Evolutionary conservation across 2,888 invertebrate species (phyloP), one percentile per base, ranked within the genome.

Genomic region (Caenorhabditis sp.): DNA sequence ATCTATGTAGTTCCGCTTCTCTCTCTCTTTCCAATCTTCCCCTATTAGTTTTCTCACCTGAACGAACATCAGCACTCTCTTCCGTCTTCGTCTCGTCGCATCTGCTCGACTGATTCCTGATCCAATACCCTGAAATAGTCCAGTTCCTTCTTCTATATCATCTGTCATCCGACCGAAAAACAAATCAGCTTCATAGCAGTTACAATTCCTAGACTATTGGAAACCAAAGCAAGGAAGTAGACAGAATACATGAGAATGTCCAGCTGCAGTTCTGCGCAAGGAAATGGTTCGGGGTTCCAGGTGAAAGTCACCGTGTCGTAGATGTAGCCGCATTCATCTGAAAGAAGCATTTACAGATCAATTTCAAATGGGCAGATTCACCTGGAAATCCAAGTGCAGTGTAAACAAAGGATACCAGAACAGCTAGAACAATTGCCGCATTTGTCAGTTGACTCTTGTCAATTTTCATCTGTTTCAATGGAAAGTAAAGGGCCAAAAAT

Each of bases 281-380:
- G 24, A 24, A 22, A 55, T 18, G 68, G 24, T 37, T 76, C 76
- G 11, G 76, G 68, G 9, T 51, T 24, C 76, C 76, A 76, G 11
- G 68, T 61, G 26, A 76, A 67, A 0, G 51, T 18, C 1, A 15
- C 18, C 9, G 76, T 55, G 15, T 61, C 62, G 44, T 67, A 76
- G 18, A 76, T 55, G 51, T 76, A 76, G 13, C 76, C 76, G 15
- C 68, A 68, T 35, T 68, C 44, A 13, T 55, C 76, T 60, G 67
- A 32, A 62, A 76, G 11, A 4, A 15, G 20, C 4, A 51, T 35
- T 13, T n/a, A 22, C 15, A 20, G n/a, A n/a, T 20, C 8, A 4
- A n/a, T 32, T 32, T 4, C 32, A 32, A 32, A 9, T 4, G 6
- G n/a, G 13, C n/a, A 37, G 6, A 3, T 6, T 44, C 47, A 64